These are phyloP conservation scores for Philhelius pedissequus DNA, from an alignment of 2,888 invertebrate genomes.

Conservation along the genomic window DNA sequence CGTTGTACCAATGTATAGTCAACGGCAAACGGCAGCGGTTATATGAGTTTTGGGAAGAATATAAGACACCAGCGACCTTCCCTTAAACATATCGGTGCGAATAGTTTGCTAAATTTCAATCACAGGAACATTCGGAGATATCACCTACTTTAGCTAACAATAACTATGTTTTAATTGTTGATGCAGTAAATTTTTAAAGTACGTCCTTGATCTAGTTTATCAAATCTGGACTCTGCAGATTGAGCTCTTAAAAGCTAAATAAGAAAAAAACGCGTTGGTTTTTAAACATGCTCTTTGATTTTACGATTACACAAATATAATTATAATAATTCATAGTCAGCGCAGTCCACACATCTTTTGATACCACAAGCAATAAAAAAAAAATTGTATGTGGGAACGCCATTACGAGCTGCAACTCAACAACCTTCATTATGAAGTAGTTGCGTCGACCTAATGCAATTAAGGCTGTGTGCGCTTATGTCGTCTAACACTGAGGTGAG, in stretches of 20 bases:
- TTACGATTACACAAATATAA: constrained; percentile 27
- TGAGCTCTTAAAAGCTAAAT: background rate
- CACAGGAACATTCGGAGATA: too few species aligned
- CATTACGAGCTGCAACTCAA: background rate
- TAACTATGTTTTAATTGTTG: too few species aligned
- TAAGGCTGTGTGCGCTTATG: constrained; percentile 59
- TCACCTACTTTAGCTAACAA: too few species aligned
- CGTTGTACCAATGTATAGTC: too few species aligned
- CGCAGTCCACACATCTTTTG: constrained; percentile 9
- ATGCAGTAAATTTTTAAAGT: too few species aligned
- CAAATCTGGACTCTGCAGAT: background rate
- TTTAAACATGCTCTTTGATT: background rate
- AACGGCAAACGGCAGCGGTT: too few species aligned
- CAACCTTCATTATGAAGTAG: constrained; percentile 14
- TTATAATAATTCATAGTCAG: constrained; percentile 31
- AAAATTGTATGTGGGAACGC: constrained; percentile 21
- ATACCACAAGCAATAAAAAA: background rate
- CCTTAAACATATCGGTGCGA: too few species aligned
- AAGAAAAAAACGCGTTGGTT: constrained; percentile 25
- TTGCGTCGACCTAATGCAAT: constrained; percentile 53
- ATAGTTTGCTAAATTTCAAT: too few species aligned
- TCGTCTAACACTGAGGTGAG: constrained; percentile 52
- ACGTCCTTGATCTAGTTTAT: background rate
- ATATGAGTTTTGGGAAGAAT: too few species aligned
- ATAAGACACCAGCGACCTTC: too few species aligned